Percentiles rank a stretch among this genome's conserved stretches.
These are phyloP conservation scores for Neodiprion pinetum DNA, from an alignment of 1,140 invertebrate species.

Conservation along the genomic window DNA sequence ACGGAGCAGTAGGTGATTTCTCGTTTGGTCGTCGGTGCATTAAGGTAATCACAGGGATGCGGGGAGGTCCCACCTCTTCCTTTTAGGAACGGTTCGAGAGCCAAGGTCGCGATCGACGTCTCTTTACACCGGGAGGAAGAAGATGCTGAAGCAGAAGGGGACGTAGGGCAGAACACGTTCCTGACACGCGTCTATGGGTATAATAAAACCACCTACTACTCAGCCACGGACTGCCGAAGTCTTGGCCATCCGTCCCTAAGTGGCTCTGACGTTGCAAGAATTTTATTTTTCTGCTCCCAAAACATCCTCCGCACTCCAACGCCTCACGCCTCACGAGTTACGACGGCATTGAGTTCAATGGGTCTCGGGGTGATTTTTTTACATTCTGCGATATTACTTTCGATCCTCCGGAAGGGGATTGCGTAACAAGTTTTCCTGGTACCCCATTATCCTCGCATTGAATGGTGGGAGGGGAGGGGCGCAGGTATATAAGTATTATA, in stretches of 20 bases:
- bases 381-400: conserved; percentile 6
- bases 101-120: conserved; percentile 19
- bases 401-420: not conserved
- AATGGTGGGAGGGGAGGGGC: no score
- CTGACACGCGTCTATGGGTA: conserved; percentile 47
- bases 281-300: conserved; percentile 44
- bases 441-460: no score
- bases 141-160: conserved; percentile 27
- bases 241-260: conserved; percentile 31
- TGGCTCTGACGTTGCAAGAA: conserved; percentile 55
- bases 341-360: conserved; percentile 46
- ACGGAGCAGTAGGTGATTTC: not conserved
- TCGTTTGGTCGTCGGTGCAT: conserved; percentile 44
- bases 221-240: conserved; percentile 12
- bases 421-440: no score
- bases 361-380: conserved; percentile 11
- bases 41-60: conserved; percentile 53
- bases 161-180: conserved; percentile 40
- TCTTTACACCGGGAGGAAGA: conserved; percentile 20
- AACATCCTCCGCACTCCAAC: conserved; percentile 4
- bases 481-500: no score
- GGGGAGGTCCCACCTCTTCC: conserved; percentile 26
- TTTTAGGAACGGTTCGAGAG: conserved; percentile 13
- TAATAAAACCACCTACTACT: conserved; percentile 35
- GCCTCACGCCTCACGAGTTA: conserved; percentile 29